These are phyloP conservation scores for Chelonoidis abingdonii DNA, from an alignment of 2,113 vertebrate species.

Conservation along the genomic window DNA sequence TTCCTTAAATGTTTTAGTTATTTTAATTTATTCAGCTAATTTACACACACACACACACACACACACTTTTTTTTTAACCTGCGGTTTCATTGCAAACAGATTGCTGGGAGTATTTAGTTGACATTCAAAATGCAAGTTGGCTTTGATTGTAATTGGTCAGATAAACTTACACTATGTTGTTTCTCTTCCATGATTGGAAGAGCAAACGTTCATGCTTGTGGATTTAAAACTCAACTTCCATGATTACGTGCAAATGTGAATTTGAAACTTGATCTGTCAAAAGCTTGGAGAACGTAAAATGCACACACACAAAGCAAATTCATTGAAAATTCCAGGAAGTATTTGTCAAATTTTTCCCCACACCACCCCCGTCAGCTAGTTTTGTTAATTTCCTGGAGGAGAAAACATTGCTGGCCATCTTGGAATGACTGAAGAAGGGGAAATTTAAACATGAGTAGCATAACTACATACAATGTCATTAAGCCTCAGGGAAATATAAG, in stretches of 20 bases:
- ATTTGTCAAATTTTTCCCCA: neutral
- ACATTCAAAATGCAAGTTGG: neutral
- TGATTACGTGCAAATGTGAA: neutral
- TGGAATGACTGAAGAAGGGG: neutral
- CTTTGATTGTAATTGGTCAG: neutral
- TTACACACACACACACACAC: too few relatives aligned
- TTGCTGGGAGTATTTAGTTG: neutral
- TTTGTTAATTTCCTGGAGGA: neutral
- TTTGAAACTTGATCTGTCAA: neutral
- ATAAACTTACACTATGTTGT: neutral
- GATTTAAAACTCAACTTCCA: neutral
- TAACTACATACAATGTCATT: neutral
- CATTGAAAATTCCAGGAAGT: neutral
- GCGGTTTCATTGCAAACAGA: neutral
- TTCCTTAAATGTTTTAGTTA: neutral
- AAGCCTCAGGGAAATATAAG: neutral
- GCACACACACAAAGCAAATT: neutral
- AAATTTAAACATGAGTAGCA: neutral
- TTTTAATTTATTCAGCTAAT: neutral
- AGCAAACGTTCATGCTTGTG: fast-evolving
- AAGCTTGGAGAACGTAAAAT: neutral
- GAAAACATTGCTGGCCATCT: neutral
- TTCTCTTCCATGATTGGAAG: neutral
- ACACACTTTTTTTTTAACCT: neutral
- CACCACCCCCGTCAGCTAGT: neutral